phyloP scores from a whole-genome alignment of 2,888 invertebrate species.

The Geotrupes spiniger region DNA sequence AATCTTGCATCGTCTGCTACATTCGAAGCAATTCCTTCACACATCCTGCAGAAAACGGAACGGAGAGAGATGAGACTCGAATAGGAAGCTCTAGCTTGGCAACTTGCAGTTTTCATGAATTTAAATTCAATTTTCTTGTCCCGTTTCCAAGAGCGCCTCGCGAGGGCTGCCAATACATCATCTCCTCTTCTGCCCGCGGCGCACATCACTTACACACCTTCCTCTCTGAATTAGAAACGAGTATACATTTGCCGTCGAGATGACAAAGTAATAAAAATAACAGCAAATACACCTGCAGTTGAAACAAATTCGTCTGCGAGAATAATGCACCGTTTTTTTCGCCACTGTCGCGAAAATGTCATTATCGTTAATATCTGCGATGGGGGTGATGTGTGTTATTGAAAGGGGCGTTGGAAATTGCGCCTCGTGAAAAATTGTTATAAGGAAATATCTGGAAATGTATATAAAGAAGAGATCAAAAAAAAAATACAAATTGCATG shows the following conservation, averaged over 20 bases:
- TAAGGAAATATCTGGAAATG: too few relatives aligned
- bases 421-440: too few relatives aligned
- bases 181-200: constrained; percentile 41
- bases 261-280: constrained; percentile 31
- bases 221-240: constrained; percentile 32
- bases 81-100: constrained; percentile 33
- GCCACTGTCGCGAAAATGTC: too few relatives aligned
- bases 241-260: constrained; percentile 24
- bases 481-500: too few relatives aligned
- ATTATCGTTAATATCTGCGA: too few relatives aligned
- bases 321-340: too few relatives aligned
- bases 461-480: too few relatives aligned
- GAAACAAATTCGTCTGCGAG: constrained; percentile 6
- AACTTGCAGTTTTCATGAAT: constrained; percentile 49
- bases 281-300: constrained; percentile 20
- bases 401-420: too few relatives aligned
- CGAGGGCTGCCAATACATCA: constrained; percentile 45
- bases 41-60: neutral
- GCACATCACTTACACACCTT: constrained; percentile 37
- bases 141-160: constrained; percentile 40
- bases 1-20: too few relatives aligned
- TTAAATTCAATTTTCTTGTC: constrained; percentile 50
- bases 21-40: constrained; percentile 4
- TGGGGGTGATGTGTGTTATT: too few relatives aligned
- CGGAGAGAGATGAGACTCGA: constrained; percentile 16